Evolutionary conservation across 2,113 vertebrate species (phyloP).

Genomic region (Tragelaphus buxtoni): DNA sequence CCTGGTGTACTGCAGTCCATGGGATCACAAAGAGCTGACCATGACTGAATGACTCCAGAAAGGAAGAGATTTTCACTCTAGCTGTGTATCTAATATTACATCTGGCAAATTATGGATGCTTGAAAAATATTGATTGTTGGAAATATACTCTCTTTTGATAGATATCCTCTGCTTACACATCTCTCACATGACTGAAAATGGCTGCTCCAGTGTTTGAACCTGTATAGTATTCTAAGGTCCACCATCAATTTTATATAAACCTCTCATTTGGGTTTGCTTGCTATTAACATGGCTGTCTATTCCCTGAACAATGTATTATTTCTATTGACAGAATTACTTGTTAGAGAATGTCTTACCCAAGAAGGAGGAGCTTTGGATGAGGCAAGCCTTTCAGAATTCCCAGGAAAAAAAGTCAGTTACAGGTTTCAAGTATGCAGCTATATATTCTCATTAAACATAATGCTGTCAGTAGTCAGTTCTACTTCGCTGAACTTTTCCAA

Average conservation of each 20-base stretch:
- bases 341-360: neutral
- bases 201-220: neutral
- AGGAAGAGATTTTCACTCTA: neutral
- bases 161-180: neutral
- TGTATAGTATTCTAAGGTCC: neutral
- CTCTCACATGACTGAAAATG: neutral
- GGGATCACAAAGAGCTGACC: neutral
- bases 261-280: neutral
- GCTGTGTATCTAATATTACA: neutral
- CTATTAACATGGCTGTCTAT: neutral
- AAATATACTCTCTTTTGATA: neutral
- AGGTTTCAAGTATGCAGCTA: neutral
- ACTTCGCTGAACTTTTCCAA: slow-evolving; percentile 44
- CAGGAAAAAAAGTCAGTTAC: neutral
- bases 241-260: neutral
- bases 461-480: slow-evolving; percentile 54
- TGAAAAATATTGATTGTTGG: neutral
- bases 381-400: neutral
- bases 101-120: neutral
- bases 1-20: neutral
- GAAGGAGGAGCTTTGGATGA: neutral
- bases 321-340: neutral
- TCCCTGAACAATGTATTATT: neutral
- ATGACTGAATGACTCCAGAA: neutral
- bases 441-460: slow-evolving; percentile 51